These are phyloP conservation scores for Eublepharis macularius DNA, from an alignment of 2,113 vertebrate genomes.

Conservation along the genomic window DNA sequence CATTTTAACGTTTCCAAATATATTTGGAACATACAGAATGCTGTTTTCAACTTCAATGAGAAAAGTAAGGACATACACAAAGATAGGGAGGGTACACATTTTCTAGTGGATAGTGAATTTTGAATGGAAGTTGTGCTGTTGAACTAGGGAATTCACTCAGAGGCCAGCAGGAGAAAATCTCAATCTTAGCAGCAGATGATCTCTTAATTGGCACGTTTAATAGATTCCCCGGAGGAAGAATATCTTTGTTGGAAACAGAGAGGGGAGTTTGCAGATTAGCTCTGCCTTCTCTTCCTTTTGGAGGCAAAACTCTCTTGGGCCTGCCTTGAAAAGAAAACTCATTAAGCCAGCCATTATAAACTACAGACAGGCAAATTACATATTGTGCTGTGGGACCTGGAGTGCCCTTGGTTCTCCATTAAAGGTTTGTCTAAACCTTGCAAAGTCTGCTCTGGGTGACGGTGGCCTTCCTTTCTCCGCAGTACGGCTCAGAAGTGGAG, in stretches of 20 bases:
- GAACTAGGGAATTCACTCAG: neutral
- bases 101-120: too few species aligned
- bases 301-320: neutral
- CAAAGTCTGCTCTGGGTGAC: neutral
- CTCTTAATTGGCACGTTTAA: neutral
- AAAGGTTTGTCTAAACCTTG: too few species aligned
- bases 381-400: neutral
- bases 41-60: too few species aligned
- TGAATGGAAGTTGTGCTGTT: too few species aligned
- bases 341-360: neutral
- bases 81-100: too few species aligned
- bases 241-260: neutral
- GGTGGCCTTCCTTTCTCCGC: neutral
- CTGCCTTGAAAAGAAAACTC: neutral
- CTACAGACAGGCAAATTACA: neutral
- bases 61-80: too few species aligned
- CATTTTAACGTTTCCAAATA: neutral
- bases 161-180: neutral
- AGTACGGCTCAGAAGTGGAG: constrained; percentile 83
- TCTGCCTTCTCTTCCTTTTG: neutral
- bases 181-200: neutral
- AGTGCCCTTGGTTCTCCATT: neutral
- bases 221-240: too few species aligned
- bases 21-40: neutral
- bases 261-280: neutral